Conservation (phyloP, 2,113 vertebrate genomes). For the Xiphorhynchus elegans region DNA sequence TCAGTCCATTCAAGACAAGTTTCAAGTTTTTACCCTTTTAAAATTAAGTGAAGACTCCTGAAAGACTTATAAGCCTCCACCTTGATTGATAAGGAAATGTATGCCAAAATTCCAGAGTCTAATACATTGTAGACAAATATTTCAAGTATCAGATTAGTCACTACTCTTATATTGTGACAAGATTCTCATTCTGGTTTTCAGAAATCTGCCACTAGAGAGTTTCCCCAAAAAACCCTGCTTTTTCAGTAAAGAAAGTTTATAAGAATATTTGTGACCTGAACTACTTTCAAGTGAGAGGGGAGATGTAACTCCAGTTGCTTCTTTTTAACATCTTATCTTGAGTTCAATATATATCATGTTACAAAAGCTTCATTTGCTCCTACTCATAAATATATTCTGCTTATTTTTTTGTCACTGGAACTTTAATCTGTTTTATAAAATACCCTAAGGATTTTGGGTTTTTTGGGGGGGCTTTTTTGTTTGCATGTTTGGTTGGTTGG, state of each 20-base stretch:
- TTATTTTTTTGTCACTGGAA: neutral
- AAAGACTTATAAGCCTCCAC: neutral
- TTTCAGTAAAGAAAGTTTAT: neutral
- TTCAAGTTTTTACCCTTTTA: neutral
- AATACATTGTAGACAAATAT: neutral
- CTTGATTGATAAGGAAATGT: neutral
- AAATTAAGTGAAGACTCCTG: neutral
- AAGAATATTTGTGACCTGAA: neutral
- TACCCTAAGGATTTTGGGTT: neutral
- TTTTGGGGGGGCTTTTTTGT: neutral
- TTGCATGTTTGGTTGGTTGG: neutral
- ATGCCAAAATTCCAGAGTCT: neutral
- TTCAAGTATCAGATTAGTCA: neutral
- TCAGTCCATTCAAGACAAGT: neutral
- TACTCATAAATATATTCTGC: neutral
- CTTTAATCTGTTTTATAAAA: neutral
- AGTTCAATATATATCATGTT: neutral
- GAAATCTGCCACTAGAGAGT: neutral
- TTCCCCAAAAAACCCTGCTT: neutral
- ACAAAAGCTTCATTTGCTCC: neutral
- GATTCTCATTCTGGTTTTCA: neutral
- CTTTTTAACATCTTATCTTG: neutral
- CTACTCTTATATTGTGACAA: neutral
- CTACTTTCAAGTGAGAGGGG: neutral
- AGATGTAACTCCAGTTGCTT: neutral